Evolutionary conservation across 2,113 vertebrate species (phyloP).

Genomic region (Ascaphus truei): DNA sequence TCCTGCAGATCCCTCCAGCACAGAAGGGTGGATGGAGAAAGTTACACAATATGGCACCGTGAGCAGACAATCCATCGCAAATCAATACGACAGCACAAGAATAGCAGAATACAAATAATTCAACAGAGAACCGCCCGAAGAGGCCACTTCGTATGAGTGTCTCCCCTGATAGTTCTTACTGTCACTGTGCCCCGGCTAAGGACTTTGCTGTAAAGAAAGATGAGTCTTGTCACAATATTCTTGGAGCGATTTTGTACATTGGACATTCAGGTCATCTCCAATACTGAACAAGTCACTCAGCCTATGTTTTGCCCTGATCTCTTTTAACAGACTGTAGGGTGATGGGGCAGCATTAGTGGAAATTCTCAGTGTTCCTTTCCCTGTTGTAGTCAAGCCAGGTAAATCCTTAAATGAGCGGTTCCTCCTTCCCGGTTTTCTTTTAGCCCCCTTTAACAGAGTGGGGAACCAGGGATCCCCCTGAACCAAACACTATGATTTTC

Average conservation of each 20-base stretch:
- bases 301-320: no score
- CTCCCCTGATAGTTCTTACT: slow-evolving; percentile 38
- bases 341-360: slow-evolving; percentile 27
- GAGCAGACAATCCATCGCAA: slow-evolving; percentile 33
- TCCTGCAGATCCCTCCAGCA: no score
- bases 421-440: no score
- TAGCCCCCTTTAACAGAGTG: no score
- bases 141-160: slow-evolving; percentile 24
- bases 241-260: no score
- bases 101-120: slow-evolving; percentile 36
- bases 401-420: no score
- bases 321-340: slow-evolving; percentile 41
- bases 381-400: no score
- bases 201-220: slow-evolving; percentile 39
- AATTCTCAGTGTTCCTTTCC: slow-evolving; percentile 17
- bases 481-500: no score
- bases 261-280: no score
- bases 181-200: not conserved
- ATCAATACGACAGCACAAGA: slow-evolving; percentile 41
- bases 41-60: slow-evolving; percentile 38
- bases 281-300: no score
- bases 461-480: no score
- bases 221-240: slow-evolving; percentile 48
- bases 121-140: not conserved
- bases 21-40: no score